Percentiles rank a stretch among this genome's conserved stretches.
Evolutionary conservation across 2,797 vertebrate genomes (phyloP).

Genomic region (Hydrophis major): DNA sequence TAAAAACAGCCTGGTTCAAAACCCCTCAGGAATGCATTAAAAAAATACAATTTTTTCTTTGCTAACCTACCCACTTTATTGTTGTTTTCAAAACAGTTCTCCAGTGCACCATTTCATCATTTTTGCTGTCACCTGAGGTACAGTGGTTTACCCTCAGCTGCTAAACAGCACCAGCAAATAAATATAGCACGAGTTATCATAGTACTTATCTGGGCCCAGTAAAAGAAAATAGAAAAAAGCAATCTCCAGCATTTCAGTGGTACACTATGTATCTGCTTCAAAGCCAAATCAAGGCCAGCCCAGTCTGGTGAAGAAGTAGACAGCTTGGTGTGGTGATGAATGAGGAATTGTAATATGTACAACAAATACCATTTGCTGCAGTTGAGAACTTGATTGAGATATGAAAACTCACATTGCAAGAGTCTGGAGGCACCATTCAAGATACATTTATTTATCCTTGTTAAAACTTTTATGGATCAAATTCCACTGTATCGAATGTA

Average conservation of each 20-base stretch:
- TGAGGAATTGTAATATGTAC: background rate
- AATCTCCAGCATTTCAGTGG: background rate
- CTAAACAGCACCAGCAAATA: background rate
- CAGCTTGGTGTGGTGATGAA: background rate
- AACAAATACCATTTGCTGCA: too few relatives aligned
- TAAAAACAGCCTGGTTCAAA: background rate
- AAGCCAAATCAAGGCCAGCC: background rate
- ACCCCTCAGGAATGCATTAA: background rate
- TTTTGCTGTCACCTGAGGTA: background rate
- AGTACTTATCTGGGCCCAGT: background rate
- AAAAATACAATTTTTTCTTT: background rate
- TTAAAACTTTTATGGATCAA: background rate
- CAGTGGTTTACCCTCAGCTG: background rate
- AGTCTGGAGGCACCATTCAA: background rate
- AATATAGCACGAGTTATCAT: background rate
- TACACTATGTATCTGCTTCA: background rate
- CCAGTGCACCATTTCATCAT: background rate
- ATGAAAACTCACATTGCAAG: background rate
- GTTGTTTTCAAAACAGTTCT: background rate
- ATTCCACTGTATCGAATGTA: background rate
- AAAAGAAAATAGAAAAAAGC: background rate
- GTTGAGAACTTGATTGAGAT: background rate
- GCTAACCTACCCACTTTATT: background rate
- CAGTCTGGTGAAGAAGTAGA: background rate
- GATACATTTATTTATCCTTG: background rate